phyloP scores from a whole-genome alignment of 1,140 invertebrate species.

The Papilio polytes region DNA sequence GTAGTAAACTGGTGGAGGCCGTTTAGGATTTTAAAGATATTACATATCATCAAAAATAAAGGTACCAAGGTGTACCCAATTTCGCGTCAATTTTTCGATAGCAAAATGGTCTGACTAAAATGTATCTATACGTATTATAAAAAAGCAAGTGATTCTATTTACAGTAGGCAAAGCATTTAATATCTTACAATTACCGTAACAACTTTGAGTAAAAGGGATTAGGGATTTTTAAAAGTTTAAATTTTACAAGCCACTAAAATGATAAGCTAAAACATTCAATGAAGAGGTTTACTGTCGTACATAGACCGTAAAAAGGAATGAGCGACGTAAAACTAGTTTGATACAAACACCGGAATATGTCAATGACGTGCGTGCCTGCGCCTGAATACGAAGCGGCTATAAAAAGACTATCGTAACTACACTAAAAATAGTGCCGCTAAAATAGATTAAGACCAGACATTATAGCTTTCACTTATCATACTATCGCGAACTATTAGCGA shows the following conservation, averaged over 20 bases:
- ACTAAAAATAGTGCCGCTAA: conserved; percentile 50
- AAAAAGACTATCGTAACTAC: conserved; percentile 43
- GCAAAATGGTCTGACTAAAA: too few relatives aligned
- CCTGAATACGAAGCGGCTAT: conserved; percentile 29
- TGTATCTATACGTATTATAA: neutral
- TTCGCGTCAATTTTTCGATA: too few relatives aligned
- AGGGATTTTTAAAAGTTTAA: too few relatives aligned
- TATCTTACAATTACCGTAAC: neutral
- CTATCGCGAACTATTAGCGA: conserved; percentile 45
- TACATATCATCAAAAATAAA: too few relatives aligned
- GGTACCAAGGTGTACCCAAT: too few relatives aligned
- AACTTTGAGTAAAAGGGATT: too few relatives aligned
- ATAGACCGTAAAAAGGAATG: neutral
- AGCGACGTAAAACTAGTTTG: conserved; percentile 31
- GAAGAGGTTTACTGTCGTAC: neutral
- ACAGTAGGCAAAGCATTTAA: neutral
- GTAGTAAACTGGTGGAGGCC: too few relatives aligned
- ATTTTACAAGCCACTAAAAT: neutral
- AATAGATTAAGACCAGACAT: conserved; percentile 50
- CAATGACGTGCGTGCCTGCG: neutral
- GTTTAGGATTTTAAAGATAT: too few relatives aligned
- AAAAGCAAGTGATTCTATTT: neutral
- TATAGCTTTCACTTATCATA: conserved; percentile 56
- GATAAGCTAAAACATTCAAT: neutral
- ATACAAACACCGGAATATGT: conserved; percentile 15